A percentile compares a stretch with the other conserved stretches of the same genome.
Evolutionary conservation across 1,140 invertebrate species (phyloP).

Genomic region (Ephestia elutella): DNA sequence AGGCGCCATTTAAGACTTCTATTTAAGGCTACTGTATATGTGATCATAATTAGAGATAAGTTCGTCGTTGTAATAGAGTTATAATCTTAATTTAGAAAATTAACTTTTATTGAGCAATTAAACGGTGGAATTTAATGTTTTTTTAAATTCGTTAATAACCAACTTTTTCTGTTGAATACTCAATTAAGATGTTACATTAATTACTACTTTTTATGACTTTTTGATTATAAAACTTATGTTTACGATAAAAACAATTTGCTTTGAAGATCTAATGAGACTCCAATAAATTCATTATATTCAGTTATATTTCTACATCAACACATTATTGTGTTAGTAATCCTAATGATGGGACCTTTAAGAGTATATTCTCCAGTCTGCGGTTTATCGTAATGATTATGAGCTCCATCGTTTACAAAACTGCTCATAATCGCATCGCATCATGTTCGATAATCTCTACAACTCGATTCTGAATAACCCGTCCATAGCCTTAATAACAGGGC

Average conservation of each 20-base stretch:
- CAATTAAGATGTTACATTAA: too few species aligned
- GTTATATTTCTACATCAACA: too few species aligned
- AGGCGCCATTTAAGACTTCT: not conserved
- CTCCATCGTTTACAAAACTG: conserved; percentile 1
- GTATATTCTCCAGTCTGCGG: not conserved
- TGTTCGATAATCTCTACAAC: not conserved
- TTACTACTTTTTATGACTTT: too few species aligned
- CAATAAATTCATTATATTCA: too few species aligned
- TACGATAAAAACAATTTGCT: too few species aligned
- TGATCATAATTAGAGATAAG: not conserved
- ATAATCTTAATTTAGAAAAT: not conserved
- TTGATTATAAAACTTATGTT: too few species aligned
- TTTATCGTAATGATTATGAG: not conserved
- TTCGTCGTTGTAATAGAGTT: not conserved
- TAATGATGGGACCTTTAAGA: too few species aligned
- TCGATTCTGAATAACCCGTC: not conserved
- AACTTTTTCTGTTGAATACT: not conserved
- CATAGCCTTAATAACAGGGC: not conserved
- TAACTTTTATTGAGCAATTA: not conserved
- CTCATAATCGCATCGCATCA: not conserved
- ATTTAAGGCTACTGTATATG: not conserved
- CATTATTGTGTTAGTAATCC: too few species aligned
- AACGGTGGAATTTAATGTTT: not conserved
- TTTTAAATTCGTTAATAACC: not conserved
- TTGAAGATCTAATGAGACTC: too few species aligned